Evolutionary conservation across 2,797 vertebrate genomes (phyloP).

Genomic region (Pempheris klunzingeri): DNA sequence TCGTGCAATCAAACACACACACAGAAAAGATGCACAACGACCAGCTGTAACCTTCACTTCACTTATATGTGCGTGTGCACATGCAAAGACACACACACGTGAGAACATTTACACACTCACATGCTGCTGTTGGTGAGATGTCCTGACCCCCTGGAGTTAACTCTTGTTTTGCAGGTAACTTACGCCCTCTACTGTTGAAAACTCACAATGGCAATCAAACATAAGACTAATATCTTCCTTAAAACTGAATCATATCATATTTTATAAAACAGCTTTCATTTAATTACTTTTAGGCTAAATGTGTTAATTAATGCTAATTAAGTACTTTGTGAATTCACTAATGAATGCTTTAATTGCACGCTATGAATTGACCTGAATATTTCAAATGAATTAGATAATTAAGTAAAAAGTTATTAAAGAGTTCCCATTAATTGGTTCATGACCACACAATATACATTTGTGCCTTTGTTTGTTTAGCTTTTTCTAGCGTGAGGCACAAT

Average conservation of each 20-base stretch:
- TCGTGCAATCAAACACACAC: neutral
- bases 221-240: neutral
- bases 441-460: neutral
- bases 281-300: conserved; percentile 37
- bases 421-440: conserved; percentile 7
- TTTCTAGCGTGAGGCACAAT: too few relatives aligned
- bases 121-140: conserved; percentile 16
- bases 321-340: conserved; percentile 36
- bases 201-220: conserved; percentile 24
- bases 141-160: conserved; percentile 16
- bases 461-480: neutral
- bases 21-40: neutral
- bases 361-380: conserved; percentile 8
- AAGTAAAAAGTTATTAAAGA: conserved; percentile 23
- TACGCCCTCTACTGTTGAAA: conserved; percentile 78
- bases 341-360: conserved; percentile 23
- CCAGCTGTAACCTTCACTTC: neutral
- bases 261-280: conserved; percentile 24
- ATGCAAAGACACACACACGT: neutral
- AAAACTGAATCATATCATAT: conserved; percentile 17
- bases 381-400: conserved; percentile 39
- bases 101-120: conserved; percentile 2
- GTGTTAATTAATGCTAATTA: conserved; percentile 39
- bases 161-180: conserved; percentile 17
- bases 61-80: conserved; percentile 12